Conservation (phyloP, 2,113 vertebrate species). For the Coregonus clupeaformis region DNA sequence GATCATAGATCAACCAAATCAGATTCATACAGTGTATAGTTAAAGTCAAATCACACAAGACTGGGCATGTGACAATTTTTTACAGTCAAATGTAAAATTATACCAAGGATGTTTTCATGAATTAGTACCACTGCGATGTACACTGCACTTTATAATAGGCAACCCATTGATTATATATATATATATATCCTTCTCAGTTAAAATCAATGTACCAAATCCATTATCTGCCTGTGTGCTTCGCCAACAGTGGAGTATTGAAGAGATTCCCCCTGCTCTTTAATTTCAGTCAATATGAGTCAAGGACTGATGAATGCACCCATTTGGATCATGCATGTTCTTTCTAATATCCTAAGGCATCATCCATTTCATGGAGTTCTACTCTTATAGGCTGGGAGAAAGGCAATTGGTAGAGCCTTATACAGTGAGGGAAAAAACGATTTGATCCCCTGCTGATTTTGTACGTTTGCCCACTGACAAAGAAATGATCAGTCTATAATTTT, state of each 20-base stretch:
- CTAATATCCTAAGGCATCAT: constrained; percentile 36
- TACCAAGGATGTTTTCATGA: not conserved
- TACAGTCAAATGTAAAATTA: not conserved
- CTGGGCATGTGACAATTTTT: constrained; percentile 20
- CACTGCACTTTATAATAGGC: constrained; percentile 8
- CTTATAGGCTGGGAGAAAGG: not conserved
- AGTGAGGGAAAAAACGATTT: too few species aligned
- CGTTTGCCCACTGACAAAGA: too few species aligned
- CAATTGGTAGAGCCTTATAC: constrained; percentile 1
- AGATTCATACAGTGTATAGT: too few species aligned
- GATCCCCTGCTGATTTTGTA: too few species aligned
- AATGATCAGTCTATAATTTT: too few species aligned
- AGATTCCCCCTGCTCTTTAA: constrained; percentile 33
- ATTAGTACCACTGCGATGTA: not conserved
- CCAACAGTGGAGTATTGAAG: constrained; percentile 14
- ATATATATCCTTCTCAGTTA: constrained; percentile 44
- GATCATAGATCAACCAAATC: too few species aligned
- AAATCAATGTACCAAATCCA: constrained; percentile 46
- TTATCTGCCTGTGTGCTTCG: constrained; percentile 33
- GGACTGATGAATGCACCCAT: constrained; percentile 58
- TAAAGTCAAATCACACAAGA: too few species aligned
- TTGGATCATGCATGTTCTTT: constrained; percentile 50
- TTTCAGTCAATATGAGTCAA: constrained; percentile 55
- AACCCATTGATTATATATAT: constrained; percentile 40
- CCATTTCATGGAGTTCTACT: constrained; percentile 14